Evolutionary conservation across 2,113 vertebrate species (phyloP).

Genomic region (Andinoacara biseriatus): DNA sequence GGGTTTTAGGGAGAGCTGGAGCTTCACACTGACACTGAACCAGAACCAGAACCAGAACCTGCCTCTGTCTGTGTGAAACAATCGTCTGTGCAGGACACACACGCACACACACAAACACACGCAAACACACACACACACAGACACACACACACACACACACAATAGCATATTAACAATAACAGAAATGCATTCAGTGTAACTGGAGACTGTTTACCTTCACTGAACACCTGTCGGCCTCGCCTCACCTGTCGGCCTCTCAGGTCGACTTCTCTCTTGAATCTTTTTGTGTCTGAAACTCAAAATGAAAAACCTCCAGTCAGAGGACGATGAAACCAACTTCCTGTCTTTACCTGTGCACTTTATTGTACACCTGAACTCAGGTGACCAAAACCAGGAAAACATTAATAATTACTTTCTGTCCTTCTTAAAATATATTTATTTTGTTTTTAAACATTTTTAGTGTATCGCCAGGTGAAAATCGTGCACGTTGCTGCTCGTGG

Average conservation of each 20-base stretch:
- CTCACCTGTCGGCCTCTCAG: background rate
- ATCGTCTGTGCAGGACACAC: background rate
- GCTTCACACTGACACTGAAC: no score
- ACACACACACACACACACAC: background rate
- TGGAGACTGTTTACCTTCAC: conserved; percentile 21
- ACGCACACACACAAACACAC: background rate
- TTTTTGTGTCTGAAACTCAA: background rate
- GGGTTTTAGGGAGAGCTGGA: no score
- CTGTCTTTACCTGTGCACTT: background rate
- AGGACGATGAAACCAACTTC: background rate
- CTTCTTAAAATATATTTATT: no score
- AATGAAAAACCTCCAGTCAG: background rate
- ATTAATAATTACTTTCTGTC: no score
- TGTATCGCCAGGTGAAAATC: no score
- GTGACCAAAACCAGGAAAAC: no score
- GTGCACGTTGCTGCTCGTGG: no score
- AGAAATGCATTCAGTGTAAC: conserved; percentile 10
- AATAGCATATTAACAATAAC: conserved; percentile 7
- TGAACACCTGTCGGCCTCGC: background rate
- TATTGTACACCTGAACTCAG: no score
- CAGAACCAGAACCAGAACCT: no score
- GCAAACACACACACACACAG: background rate
- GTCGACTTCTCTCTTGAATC: no score
- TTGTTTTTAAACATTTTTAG: no score
- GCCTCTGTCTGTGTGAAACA: no score